Percentiles rank a stretch among this genome's conserved stretches.
These are phyloP conservation scores for Harpalus rufipes DNA, from an alignment of 2,888 invertebrate species.

Conservation along the genomic window DNA sequence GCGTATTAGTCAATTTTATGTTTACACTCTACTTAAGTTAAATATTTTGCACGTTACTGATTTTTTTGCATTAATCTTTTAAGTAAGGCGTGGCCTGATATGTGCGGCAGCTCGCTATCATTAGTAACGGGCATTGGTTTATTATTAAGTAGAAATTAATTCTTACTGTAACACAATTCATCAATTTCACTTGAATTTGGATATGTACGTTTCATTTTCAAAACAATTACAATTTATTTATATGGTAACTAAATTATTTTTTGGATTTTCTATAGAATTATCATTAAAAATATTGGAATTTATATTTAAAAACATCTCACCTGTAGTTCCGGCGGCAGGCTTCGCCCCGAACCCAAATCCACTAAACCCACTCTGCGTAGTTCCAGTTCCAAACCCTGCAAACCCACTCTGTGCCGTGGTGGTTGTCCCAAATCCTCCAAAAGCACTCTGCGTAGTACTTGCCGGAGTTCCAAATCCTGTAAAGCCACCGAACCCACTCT, in stretches of 20 bases:
- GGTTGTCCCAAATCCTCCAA: constrained; percentile 74
- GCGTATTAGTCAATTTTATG: too few species aligned
- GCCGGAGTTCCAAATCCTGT: constrained; percentile 66
- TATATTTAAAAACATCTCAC: neutral
- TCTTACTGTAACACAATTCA: neutral
- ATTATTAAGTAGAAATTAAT: neutral
- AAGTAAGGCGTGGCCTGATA: too few species aligned
- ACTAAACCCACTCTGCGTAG: constrained; percentile 71
- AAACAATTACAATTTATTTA: constrained; percentile 14
- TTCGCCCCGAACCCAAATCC: constrained; percentile 75
- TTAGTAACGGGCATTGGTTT: too few species aligned
- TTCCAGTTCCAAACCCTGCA: constrained; percentile 73
- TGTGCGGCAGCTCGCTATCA: too few species aligned
- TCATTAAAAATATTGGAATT: neutral
- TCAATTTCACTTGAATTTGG: neutral
- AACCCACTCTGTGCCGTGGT: constrained; percentile 76
- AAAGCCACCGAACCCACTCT: constrained; percentile 68
- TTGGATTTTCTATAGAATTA: neutral
- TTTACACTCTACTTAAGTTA: too few species aligned
- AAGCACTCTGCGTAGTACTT: constrained; percentile 71
- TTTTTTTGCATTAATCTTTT: too few species aligned
- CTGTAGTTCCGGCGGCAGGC: constrained; percentile 76
- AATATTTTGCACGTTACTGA: too few species aligned
- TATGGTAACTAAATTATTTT: constrained; percentile 9
- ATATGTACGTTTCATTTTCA: neutral